Base-by-base conservation (phyloP, 2,888 invertebrate species). In the Rhogogaster chlorosoma region DNA sequence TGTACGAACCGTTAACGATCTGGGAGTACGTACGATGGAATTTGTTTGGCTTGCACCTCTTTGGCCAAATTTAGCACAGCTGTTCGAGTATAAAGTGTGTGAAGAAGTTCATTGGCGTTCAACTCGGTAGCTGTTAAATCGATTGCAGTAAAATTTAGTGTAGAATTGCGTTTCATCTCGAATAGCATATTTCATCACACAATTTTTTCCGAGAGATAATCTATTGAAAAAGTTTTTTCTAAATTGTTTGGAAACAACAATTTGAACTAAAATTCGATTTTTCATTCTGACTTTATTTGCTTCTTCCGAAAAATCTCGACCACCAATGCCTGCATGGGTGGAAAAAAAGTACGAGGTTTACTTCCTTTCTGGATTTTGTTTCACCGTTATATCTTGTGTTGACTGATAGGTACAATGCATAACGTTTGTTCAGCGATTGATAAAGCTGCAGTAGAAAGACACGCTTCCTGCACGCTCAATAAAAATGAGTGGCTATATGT, bases 401-500 rank as follows among this genome's bases (percentile, higher is more conserved):
- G 5, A 49, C 6, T 6, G 18, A 18, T 49, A 6, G 49, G 42
- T 42, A 42, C 2, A 42, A 45, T 53, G 53, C 53, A 53, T n/a
- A 7, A 53, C 53, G 53, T 53, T 53, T n/a, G n/a, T 61, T 26
- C 10, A 61, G 61, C 22, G 61, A 26, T 61, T 26, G 61, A 61
- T 61, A 61, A 61, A 22, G 26, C 61, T 61, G 61, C 61, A 12
- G 26, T 61, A 61, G 3, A 61, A 61, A 61, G 26, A 22, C n/a
- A 53, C 53, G n/a, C 12, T 61, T 26, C 22, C 53, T n/a, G 26
- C 61, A 61, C 61, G 61, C 36, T 70, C 70, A 70, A 70, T 70
- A 70, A 70, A 45, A 26, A 61, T 53, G 53, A 53, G 26, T 61
- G 61, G 10, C 10, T 9, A 61, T 22, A 53, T n/a, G 18, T 18